Base-by-base conservation (phyloP, 2,797 vertebrate genomes). In the Scolopax rusticola region DNA sequence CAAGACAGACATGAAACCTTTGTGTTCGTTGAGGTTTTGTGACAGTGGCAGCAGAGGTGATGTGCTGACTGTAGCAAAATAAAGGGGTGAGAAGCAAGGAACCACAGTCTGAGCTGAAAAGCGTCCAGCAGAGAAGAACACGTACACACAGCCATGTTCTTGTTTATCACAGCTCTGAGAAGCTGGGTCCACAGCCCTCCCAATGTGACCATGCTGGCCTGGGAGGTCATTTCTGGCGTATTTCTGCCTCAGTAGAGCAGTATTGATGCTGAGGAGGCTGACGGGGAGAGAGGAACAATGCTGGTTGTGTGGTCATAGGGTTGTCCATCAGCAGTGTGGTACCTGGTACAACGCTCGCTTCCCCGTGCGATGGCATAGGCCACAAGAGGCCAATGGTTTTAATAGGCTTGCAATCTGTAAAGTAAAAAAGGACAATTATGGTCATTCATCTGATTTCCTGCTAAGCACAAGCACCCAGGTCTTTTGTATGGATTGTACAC, bases 181-280 rank as follows among this genome's bases (percentile, higher is more conserved):
- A 75, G 18, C 4, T 51, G 10, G 32, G 38, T 68, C 15, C 14
- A 14, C 30, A 2, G 5, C 24, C 7, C 16, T 85, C 21, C 19
- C 50, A 71, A 21, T 0, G 1, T 4, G 7, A 23, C 64, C 41
- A 53, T 0, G 0, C 38, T 88, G 77, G 54, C 59, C 70, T 51
- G 27, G 43, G 51, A 87, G 63, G n/a, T 45, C 2, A 38, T 41
- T 76, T 45, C 54, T 93, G 74, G 27, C 77, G 74, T 69, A 6
- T 33, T 90, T 82, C 48, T 93, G 59, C 59, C 56, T 92, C 36
- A 79, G 12, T 1, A 61, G 24, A 75, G 30, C 50, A 48, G 30
- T 30, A 25, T 5, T 73, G 70, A 73, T 10, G 45, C 18, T 81
- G 40, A 84, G 32, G 27, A 84, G 27, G 27, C 45, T 82, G 65